These are phyloP conservation scores for Salvator merianae DNA, from an alignment of 2,113 vertebrate genomes.

Conservation along the genomic window DNA sequence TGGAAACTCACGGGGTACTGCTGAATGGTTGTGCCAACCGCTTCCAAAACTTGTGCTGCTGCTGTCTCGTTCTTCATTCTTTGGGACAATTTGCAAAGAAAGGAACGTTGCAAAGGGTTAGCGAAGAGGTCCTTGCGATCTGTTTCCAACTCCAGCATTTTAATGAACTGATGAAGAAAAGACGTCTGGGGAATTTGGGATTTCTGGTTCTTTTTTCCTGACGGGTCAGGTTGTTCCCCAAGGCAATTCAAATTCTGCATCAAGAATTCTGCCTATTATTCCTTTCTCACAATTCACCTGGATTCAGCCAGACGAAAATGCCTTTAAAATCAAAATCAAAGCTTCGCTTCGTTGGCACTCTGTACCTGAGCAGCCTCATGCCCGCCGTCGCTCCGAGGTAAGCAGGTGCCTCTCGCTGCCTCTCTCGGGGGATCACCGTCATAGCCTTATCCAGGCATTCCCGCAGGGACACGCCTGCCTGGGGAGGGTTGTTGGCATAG, in stretches of 20 bases:
- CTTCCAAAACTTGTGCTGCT: conserved; percentile 72
- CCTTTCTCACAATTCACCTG: no score
- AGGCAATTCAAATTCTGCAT: neutral
- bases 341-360: neutral
- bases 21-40: conserved; percentile 74
- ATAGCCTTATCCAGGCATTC: conserved; percentile 78
- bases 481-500: conserved; percentile 49
- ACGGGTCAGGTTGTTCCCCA: neutral
- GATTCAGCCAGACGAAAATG: no score
- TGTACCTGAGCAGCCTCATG: conserved; percentile 86
- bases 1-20: conserved; percentile 80
- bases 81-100: neutral
- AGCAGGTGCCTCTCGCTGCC: conserved; percentile 72
- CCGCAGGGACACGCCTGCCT: conserved; percentile 64
- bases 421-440: conserved; percentile 71
- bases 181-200: neutral
- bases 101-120: neutral
- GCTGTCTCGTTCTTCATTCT: conserved; percentile 61
- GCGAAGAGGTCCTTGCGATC: no score
- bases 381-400: conserved; percentile 89
- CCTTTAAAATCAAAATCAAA: no score
- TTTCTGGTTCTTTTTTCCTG: neutral
- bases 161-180: no score
- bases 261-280: neutral
- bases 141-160: no score